Evolutionary conservation across 2,888 invertebrate genomes (phyloP), one percentile per base, ranked within the genome.

Genomic region (Hypselothyrea guttata): DNA sequence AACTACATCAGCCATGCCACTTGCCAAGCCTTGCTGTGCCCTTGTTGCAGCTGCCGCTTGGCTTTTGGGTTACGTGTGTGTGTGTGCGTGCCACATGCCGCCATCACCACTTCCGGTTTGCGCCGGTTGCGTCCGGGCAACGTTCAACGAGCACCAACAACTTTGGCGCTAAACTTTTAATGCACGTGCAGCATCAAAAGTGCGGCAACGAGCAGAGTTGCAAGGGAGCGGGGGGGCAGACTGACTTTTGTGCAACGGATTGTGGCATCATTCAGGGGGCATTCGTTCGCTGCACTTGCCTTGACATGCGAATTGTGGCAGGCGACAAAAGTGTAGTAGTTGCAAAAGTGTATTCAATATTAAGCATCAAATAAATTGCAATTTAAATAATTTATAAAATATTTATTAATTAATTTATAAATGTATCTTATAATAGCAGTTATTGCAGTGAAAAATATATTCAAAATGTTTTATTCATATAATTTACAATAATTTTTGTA

Each of bases 151-250:
- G 53, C 38, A 49, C 37, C 66, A 70, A 61, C 72, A 71, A 84
- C 71, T 84, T 73, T 77, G 81, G 58, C 66, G 82, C 77, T 63
- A 73, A 79, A 79, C 68, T 84, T 79, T 81, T 77, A 84, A 84
- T 84, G 77, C 81, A 77, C 82, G 84, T 79, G 61, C 73, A 59
- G 31, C 55, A 53, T 41, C 11, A 38, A 28, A 7, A 46, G 69
- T n/a, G n/a, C n/a, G n/a, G n/a, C n/a, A n/a, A 57, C 51, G 38
- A 7, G 40, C 18, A 11, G 12, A 12, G 5, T 22, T n/a, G 38
- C 18, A 11, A 8, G 12, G 12, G n/a, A 4, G 31, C 2, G 8
- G 0, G 11, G 27, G n/a, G 9, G 28, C 7, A 42, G 41, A 27
- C 55, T 58, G 72, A 55, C 57, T 66, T 71, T 35, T 38, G 27